phyloP scores from a whole-genome alignment of 2,113 vertebrate species.

The Nanorana parkeri region DNA sequence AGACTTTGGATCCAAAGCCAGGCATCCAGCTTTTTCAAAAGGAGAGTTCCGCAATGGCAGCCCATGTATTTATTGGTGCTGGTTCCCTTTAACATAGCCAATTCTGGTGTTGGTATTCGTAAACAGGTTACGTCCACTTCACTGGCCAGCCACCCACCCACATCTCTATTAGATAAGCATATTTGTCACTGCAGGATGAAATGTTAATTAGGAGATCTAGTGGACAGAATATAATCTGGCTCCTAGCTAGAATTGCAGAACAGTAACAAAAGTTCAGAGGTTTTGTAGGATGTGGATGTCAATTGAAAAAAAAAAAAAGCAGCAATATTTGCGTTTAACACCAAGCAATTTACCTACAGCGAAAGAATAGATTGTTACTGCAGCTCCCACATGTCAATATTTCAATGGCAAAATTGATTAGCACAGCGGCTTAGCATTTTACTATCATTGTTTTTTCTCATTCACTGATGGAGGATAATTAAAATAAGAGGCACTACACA shows the following conservation, averaged over 20 bases:
- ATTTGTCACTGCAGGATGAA: slow-evolving; percentile 57
- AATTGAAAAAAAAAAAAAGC: background rate
- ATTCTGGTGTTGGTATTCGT: too few species aligned
- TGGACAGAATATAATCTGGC: background rate
- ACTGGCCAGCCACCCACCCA: too few species aligned
- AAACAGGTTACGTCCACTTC: too few species aligned
- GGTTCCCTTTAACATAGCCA: too few species aligned
- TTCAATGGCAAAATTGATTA: slow-evolving; percentile 5
- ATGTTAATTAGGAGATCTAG: slow-evolving; percentile 70
- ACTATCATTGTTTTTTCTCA: slow-evolving; percentile 18
- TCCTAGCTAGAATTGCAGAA: background rate
- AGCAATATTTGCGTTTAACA: background rate
- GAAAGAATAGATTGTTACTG: background rate
- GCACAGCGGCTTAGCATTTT: background rate
- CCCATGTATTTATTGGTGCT: too few species aligned
- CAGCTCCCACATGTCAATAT: slow-evolving; percentile 28
- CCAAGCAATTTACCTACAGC: background rate
- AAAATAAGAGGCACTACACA: slow-evolving; percentile 27
- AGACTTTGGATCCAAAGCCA: too few species aligned
- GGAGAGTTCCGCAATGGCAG: too few species aligned
- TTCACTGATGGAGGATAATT: slow-evolving; percentile 39
- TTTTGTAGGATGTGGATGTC: background rate
- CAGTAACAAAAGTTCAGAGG: background rate
- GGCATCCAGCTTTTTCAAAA: too few species aligned
- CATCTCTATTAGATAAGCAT: background rate